phyloP scores from a whole-genome alignment of 2,797 vertebrate species.

The Anguilla obscura region DNA sequence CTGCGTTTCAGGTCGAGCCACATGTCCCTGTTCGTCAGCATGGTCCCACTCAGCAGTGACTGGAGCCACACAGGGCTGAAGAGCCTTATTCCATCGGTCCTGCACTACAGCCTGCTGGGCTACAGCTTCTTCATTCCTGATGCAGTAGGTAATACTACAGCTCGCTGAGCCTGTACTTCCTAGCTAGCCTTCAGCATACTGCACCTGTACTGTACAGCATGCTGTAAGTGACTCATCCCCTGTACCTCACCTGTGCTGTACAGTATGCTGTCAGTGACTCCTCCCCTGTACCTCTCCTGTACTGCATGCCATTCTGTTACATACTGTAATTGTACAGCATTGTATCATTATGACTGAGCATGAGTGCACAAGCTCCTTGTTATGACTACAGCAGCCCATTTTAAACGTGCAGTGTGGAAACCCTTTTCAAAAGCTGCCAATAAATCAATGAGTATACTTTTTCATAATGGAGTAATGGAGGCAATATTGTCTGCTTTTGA shows the following conservation, averaged over 20 bases:
- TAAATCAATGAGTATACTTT: not conserved
- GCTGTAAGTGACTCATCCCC: not conserved
- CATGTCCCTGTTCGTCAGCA: conserved; percentile 80
- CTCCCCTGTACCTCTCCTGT: not conserved
- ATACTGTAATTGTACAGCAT: not conserved
- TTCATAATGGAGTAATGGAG: not conserved
- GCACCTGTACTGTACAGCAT: not conserved
- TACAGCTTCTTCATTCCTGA: conserved; percentile 95
- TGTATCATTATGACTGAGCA: not conserved
- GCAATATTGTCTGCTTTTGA: not conserved
- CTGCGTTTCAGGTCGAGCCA: conserved; percentile 75
- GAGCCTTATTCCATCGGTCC: conserved; percentile 84
- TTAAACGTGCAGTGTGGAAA: not conserved
- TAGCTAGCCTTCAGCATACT: not conserved
- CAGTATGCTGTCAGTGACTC: not conserved
- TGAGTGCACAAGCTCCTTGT: not conserved
- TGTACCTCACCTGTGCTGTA: not conserved
- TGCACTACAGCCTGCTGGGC: conserved; percentile 89
- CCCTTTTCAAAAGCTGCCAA: not conserved
- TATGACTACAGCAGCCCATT: not conserved
- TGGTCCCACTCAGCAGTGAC: conserved; percentile 77
- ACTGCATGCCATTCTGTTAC: not conserved
- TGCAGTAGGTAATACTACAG: conserved; percentile 81
- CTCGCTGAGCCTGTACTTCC: conserved; percentile 31
- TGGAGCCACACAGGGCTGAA: conserved; percentile 84